Evolutionary conservation across 2,888 invertebrate genomes (phyloP).

Genomic region (Clusia tigrina): DNA sequence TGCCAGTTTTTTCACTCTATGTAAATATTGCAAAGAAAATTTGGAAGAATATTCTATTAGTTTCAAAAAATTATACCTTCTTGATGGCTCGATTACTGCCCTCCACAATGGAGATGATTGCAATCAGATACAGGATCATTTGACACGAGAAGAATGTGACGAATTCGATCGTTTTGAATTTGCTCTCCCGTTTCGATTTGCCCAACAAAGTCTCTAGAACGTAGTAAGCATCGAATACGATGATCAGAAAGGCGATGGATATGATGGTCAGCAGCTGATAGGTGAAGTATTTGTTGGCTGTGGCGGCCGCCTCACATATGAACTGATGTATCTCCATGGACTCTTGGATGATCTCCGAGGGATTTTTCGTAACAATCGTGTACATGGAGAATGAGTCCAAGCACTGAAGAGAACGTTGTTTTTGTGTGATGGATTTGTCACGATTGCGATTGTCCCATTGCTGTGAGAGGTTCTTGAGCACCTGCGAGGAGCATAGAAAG

Average conservation of each 20-base stretch:
- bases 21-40: slow-evolving; percentile 31
- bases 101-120: slow-evolving; percentile 63
- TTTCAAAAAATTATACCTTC: slow-evolving; percentile 51
- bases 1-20: slow-evolving; percentile 60
- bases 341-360: slow-evolving; percentile 60
- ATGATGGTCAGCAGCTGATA: slow-evolving; percentile 63
- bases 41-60: background rate
- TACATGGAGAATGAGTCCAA: slow-evolving; percentile 62
- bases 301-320: slow-evolving; percentile 63
- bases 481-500: slow-evolving; percentile 42
- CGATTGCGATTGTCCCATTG: slow-evolving; percentile 55
- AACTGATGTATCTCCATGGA: slow-evolving; percentile 63
- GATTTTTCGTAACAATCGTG: slow-evolving; percentile 60
- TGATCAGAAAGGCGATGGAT: slow-evolving; percentile 62
- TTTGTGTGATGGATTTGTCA: slow-evolving; percentile 42
- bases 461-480: slow-evolving; percentile 56
- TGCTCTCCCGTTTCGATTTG: slow-evolving; percentile 58
- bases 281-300: slow-evolving; percentile 64
- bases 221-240: slow-evolving; percentile 64
- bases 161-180: slow-evolving; percentile 62
- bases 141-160: slow-evolving; percentile 63
- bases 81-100: slow-evolving; percentile 62
- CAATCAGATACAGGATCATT: slow-evolving; percentile 61
- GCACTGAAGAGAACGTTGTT: slow-evolving; percentile 57
- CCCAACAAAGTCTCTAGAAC: slow-evolving; percentile 61